Evolutionary conservation across 2,797 vertebrate species (phyloP), one percentile per base, ranked within the genome.

Genomic region (Pantherophis alleghaniensis): DNA sequence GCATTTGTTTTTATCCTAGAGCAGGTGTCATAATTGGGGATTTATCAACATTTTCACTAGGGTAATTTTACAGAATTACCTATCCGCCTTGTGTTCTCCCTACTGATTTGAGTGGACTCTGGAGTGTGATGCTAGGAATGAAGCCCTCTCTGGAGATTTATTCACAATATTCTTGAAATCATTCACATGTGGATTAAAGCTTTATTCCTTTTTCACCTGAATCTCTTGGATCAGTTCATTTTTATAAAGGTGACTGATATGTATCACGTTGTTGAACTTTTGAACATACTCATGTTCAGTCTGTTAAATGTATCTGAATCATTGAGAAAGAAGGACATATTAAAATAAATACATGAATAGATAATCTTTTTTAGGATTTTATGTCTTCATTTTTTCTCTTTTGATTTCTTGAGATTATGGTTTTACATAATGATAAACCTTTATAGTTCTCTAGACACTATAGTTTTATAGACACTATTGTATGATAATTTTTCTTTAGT

Each of bases 21-120:
- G 95, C 94, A 97, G 96, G 96, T 96, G 96, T 94, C 83, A 3
- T 96, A 96, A 97, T 96, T 96, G 96, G 96, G 96, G 96, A 96
- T 97, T 96, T 96, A 97, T 97, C 96, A 95, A 0, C 96, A 94
- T 97, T 97, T 97, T 96, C 95, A 96, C 94, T 96, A 96, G 94
- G 96, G 95, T 97, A 97, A 96, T 96, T 97, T 97, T 97, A 96
- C 95, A 96, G 96, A 97, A 97, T 97, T 97, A 96, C 96, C 96
- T 96, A 96, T 96, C 95, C 24, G 0, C 94, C 95, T 95, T 97
- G 94, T 96, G 95, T 97, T 96, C 95, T 96, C 96, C 95, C 96
- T 95, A 94, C 94, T 97, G 96, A 93, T 96, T 97, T 96, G 93
- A 96, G 95, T 96, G 96, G 96, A 96, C 95, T 97, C 83, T 96